Conservation (phyloP, 1,140 invertebrate species). For the Musca domestica region DNA sequence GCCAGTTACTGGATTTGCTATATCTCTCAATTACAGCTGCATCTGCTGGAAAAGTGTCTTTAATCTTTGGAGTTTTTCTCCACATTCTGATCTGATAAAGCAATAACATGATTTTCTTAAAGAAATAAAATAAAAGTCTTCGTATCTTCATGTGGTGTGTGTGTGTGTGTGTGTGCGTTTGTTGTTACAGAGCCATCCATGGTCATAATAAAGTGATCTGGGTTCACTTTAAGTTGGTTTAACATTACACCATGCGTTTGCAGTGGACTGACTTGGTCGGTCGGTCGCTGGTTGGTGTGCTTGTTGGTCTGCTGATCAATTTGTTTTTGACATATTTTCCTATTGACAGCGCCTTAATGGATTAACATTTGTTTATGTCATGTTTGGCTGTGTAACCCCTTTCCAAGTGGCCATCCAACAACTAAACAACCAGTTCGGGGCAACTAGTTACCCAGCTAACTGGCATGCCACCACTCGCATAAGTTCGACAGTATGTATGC, state of each 20-base stretch:
- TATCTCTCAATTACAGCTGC: not conserved
- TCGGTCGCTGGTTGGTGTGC: no score
- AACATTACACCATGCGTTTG: no score
- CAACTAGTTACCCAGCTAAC: no score
- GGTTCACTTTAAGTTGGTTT: no score
- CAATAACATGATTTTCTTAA: constrained; percentile 7
- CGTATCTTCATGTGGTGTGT: no score
- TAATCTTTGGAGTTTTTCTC: constrained; percentile 7
- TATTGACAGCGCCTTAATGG: constrained; percentile 53
- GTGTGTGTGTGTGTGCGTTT: no score
- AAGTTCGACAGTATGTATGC: not conserved
- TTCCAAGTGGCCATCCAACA: not conserved
- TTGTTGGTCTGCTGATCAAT: constrained; percentile 21
- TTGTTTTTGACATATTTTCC: constrained; percentile 49
- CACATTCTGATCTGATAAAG: not conserved
- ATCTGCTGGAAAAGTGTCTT: not conserved
- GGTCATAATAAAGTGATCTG: no score
- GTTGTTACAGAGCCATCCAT: no score
- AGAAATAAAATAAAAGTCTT: no score
- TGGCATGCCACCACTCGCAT: not conserved
- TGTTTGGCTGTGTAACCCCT: constrained; percentile 31
- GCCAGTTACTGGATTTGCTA: not conserved
- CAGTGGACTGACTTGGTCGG: no score
- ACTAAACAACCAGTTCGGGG: not conserved
- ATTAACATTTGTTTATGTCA: constrained; percentile 53